Evolutionary conservation across 2,113 vertebrate species (phyloP), one percentile per base, ranked within the genome.

Genomic region (Scopus umbretta): DNA sequence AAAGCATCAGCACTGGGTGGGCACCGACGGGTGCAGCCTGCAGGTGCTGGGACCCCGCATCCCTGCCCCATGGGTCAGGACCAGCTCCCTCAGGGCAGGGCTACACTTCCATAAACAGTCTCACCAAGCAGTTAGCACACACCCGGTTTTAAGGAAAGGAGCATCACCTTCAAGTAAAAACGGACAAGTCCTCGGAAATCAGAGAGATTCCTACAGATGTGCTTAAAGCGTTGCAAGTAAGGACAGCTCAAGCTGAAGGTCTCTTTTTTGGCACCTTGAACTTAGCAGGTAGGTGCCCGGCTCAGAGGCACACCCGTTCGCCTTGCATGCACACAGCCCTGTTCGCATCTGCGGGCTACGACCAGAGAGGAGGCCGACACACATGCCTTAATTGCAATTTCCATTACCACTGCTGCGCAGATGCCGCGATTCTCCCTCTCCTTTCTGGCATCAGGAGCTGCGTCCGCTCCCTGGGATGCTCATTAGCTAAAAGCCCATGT

Each of bases 221-320:
- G 22, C 32, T 50, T 11, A 1, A 34, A 47, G 23, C 3, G 0
- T 3, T 8, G 12, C 9, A 10, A 43, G 52, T 9, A 8, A 59
- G 34, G 7, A 13, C 34, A 34, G n/a, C 36, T 43, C 15, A 7
- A 29, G 11, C 25, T 29, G 56, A 40, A 61, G 29, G 21, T 22
- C 58, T 45, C 25, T n/a, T 32, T 38, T 45, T 47, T 29, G 32
- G 47, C 81, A 38, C 34, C 16, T 34, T 11, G 29, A 8, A 3
- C 7, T 16, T 11, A 0, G 10, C 65, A 25, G 65, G 5, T 16
- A 1, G 0, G 1, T 9, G 23, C 7, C 63, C 70, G 21, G 71
- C 47, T 10, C 32, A 4, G 53, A 70, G 23, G 17, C 40, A 8
- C 40, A 6, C 30, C 19, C 9, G 2, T 13, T 16, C 4, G 5